phyloP scores from a whole-genome alignment of 2,113 vertebrate species.

The Saguinus imperator region DNA sequence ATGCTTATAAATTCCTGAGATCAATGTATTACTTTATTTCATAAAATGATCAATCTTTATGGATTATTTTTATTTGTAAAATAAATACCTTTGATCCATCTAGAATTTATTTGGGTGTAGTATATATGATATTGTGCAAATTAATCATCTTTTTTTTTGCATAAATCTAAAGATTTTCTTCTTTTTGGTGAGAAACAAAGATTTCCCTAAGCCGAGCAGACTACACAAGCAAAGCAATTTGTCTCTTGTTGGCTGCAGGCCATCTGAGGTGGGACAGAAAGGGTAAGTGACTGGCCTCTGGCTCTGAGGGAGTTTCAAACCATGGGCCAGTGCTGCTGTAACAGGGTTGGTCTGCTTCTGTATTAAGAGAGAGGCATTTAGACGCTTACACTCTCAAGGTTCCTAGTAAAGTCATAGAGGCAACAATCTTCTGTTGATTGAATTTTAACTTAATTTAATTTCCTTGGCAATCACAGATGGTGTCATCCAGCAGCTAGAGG shows the following conservation, averaged over 20 bases:
- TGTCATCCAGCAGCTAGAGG: slow-evolving; percentile 82
- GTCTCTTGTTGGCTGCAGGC: neutral
- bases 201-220: slow-evolving; percentile 8
- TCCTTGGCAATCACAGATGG: slow-evolving; percentile 86
- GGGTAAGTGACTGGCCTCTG: neutral
- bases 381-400: slow-evolving; percentile 41
- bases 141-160: neutral
- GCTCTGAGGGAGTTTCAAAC: slow-evolving; percentile 30
- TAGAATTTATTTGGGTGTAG: slow-evolving; percentile 15
- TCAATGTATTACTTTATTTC: neutral
- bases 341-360: neutral
- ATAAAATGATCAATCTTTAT: neutral
- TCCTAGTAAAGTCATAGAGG: slow-evolving; percentile 76
- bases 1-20: neutral
- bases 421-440: slow-evolving; percentile 83
- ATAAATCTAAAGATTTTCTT: neutral
- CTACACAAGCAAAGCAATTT: neutral
- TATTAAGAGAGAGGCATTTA: slow-evolving; percentile 33
- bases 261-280: neutral
- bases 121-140: neutral
- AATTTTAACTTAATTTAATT: slow-evolving; percentile 88
- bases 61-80: slow-evolving; percentile 49
- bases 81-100: neutral
- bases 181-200: slow-evolving; percentile 3
- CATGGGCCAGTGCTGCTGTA: neutral